phyloP scores from a whole-genome alignment of 2,888 invertebrate species.

The Sinopyrophorus schimmeli region DNA sequence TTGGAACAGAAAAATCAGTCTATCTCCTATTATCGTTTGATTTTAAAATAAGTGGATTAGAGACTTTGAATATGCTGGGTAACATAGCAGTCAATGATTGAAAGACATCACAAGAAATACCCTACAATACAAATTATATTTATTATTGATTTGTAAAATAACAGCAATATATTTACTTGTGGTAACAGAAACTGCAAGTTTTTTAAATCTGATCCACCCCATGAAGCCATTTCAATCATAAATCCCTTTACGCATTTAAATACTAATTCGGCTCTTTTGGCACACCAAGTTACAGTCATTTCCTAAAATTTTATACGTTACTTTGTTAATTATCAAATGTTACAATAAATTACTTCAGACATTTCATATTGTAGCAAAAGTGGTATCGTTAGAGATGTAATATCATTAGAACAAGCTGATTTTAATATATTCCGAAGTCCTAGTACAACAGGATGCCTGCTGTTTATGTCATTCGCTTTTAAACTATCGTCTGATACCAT shows the following conservation, averaged over 20 bases:
- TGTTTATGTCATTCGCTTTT: constrained; percentile 82
- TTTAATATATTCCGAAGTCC: constrained; percentile 94
- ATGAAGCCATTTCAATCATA: constrained; percentile 96
- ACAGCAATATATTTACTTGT: constrained; percentile 64
- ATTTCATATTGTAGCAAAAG: constrained; percentile 90
- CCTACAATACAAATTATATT: constrained; percentile 54
- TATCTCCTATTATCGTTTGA: constrained; percentile 33
- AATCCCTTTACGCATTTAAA: constrained; percentile 99
- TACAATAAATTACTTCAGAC: constrained; percentile 74
- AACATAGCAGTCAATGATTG: constrained; percentile 82
- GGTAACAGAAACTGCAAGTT: constrained; percentile 87
- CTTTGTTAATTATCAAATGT: too few species aligned
- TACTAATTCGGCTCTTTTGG: constrained; percentile 92
- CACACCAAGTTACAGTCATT: constrained; percentile 96
- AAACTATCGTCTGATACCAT: constrained; percentile 82
- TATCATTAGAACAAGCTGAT: constrained; percentile 92
- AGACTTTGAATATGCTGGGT: constrained; percentile 89
- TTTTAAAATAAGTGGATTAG: constrained; percentile 87
- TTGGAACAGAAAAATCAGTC: too few species aligned
- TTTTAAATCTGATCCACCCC: constrained; percentile 88
- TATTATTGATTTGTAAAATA: neutral
- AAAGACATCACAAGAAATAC: constrained; percentile 82
- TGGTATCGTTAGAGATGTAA: constrained; percentile 91
- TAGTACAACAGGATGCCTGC: constrained; percentile 92
- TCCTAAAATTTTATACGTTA: constrained; percentile 65